Conservation (phyloP, 2,797 vertebrate genomes). For the Sphenopsis melanotis region DNA sequence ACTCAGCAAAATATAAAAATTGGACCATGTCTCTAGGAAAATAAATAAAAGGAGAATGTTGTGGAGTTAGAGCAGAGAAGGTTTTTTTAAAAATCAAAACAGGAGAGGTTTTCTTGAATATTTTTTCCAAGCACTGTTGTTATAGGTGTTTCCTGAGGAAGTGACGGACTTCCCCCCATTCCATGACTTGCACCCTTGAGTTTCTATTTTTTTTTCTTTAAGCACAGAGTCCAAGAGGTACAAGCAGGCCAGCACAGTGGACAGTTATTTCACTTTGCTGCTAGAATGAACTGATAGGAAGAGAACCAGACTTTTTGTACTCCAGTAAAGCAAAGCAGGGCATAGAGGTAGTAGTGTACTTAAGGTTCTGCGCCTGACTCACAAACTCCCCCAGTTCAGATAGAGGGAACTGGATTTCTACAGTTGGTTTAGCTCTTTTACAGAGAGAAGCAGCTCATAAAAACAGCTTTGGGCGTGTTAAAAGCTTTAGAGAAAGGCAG, state of each 20-base stretch:
- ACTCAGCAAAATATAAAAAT: slow-evolving; percentile 28
- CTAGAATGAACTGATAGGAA: background rate
- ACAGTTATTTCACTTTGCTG: slow-evolving; percentile 12
- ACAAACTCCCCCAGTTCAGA: background rate
- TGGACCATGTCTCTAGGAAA: slow-evolving; percentile 36
- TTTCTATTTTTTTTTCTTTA: background rate
- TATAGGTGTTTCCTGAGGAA: slow-evolving; percentile 71
- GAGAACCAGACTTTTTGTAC: background rate
- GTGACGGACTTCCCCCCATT: slow-evolving; percentile 6
- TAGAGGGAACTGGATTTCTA: background rate
- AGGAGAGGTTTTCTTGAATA: slow-evolving; percentile 41
- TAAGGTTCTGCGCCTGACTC: background rate
- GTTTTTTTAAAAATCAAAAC: background rate
- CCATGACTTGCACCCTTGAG: slow-evolving; percentile 5
- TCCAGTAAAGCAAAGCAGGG: background rate
- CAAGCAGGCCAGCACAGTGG: slow-evolving; percentile 9
- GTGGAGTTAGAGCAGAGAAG: background rate
- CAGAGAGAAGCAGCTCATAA: background rate
- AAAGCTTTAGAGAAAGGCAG: background rate
- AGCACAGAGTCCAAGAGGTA: background rate
- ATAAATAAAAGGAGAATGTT: slow-evolving; percentile 53
- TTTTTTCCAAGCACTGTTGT: slow-evolving; percentile 64
- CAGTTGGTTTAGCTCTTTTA: background rate
- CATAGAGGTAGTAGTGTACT: background rate
- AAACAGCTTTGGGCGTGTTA: background rate